Evolutionary conservation across 2,888 invertebrate genomes (phyloP).

Genomic region (Dione vanillae): DNA sequence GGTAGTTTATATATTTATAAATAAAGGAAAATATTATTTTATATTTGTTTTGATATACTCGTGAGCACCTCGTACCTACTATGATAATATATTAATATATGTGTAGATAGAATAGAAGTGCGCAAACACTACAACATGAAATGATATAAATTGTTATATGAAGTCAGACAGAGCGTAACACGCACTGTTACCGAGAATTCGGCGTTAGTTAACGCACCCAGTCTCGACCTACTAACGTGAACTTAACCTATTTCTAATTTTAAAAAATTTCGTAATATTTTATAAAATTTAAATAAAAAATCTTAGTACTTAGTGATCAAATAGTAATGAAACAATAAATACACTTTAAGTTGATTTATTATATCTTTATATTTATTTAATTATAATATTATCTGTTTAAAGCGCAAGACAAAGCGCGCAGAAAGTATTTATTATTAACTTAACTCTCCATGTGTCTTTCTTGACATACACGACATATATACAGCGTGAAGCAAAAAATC

Average conservation of each 20-base stretch:
- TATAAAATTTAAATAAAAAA: too few species aligned
- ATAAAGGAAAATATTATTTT: constrained; percentile 11
- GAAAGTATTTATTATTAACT: too few species aligned
- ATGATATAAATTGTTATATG: neutral
- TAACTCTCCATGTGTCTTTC: too few species aligned
- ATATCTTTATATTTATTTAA: too few species aligned
- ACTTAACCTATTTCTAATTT: constrained; percentile 51
- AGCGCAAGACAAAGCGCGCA: too few species aligned
- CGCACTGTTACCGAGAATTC: too few species aligned
- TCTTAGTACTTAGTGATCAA: too few species aligned
- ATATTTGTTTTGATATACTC: neutral
- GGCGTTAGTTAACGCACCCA: constrained; percentile 32
- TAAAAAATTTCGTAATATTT: too few species aligned
- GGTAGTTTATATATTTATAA: constrained; percentile 11
- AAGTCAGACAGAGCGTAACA: neutral
- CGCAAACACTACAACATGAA: neutral
- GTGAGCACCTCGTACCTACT: neutral
- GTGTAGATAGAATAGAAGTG: neutral
- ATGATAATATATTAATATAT: constrained; percentile 4
- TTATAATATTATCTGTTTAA: too few species aligned
- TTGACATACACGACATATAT: too few species aligned
- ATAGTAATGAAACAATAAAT: too few species aligned
- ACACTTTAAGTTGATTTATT: too few species aligned
- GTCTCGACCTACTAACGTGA: constrained; percentile 53
- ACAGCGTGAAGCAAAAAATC: neutral